These are phyloP conservation scores for Trichopoda pennipes DNA, from an alignment of 2,888 invertebrate species.

Conservation along the genomic window DNA sequence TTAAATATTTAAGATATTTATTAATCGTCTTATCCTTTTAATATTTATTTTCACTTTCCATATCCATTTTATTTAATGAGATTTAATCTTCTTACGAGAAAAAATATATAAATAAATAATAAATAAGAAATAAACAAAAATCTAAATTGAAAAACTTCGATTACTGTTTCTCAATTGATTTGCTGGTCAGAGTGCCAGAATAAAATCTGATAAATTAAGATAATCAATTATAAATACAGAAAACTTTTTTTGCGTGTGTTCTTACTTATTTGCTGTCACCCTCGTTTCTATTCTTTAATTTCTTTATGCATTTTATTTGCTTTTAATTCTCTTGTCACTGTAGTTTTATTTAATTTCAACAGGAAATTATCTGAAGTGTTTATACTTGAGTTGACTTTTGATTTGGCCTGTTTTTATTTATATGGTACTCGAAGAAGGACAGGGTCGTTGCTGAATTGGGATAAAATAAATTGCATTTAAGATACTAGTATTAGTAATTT, in stretches of 20 bases:
- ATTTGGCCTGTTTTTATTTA: conserved; percentile 28
- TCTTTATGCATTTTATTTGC: background rate
- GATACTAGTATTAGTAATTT: too few relatives aligned
- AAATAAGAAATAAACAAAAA: too few relatives aligned
- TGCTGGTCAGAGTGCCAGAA: background rate
- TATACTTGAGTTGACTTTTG: conserved; percentile 75
- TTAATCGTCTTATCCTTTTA: conserved; percentile 18
- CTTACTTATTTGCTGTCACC: background rate
- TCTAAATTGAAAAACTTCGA: too few relatives aligned
- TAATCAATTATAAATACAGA: background rate
- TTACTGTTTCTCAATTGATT: too few relatives aligned
- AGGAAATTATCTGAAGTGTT: conserved; percentile 75
- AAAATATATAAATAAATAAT: too few relatives aligned
- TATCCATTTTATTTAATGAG: background rate
- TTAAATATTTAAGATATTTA: conserved; percentile 3
- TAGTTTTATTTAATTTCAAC: conserved; percentile 4
- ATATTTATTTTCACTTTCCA: background rate
- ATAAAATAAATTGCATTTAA: too few relatives aligned
- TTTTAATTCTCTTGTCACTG: conserved; percentile 27
- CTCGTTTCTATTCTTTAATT: background rate
- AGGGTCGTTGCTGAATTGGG: too few relatives aligned
- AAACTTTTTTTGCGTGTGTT: background rate
- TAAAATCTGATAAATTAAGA: too few relatives aligned
- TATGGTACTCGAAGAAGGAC: background rate
- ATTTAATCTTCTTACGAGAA: background rate